Evolutionary conservation across 2,888 invertebrate genomes (phyloP).

Genomic region (Chrysopilus asiliformis): DNA sequence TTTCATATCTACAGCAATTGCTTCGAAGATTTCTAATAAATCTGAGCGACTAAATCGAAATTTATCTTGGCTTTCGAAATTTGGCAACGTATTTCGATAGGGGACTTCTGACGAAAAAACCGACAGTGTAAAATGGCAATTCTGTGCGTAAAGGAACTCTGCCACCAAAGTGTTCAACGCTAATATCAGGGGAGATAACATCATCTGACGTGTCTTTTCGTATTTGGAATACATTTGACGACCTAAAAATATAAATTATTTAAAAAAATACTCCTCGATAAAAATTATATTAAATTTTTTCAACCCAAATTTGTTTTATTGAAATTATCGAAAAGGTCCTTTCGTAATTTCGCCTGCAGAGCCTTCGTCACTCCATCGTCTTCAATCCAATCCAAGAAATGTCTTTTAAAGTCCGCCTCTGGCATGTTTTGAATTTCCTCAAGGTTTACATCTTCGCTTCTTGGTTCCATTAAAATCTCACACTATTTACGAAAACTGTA

Average conservation of each 20-base stretch:
- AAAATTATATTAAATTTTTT: constrained; percentile 13
- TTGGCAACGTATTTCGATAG: constrained; percentile 27
- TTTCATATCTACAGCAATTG: constrained; percentile 17
- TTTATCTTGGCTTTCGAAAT: constrained; percentile 23
- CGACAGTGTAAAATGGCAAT: constrained; percentile 32
- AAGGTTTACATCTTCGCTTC: constrained; percentile 19
- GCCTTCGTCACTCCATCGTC: constrained; percentile 28
- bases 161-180: constrained; percentile 31
- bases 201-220: constrained; percentile 18
- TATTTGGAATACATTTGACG: constrained; percentile 22
- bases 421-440: constrained; percentile 26
- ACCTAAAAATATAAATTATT: constrained; percentile 16
- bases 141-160: constrained; percentile 32
- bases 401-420: constrained; percentile 27
- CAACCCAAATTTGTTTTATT: constrained; percentile 31
- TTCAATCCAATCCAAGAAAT: constrained; percentile 31
- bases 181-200: constrained; percentile 25
- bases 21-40: constrained; percentile 25
- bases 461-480: too few species aligned
- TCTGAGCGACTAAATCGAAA: constrained; percentile 29
- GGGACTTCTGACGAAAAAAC: constrained; percentile 33
- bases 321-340: constrained; percentile 28
- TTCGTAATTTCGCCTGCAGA: constrained; percentile 28
- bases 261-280: constrained; percentile 1
- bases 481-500: too few species aligned